Evolutionary conservation across 2,888 invertebrate species (phyloP), one percentile per base, ranked within the genome.

Genomic region (Theodoxus fluviatilis): DNA sequence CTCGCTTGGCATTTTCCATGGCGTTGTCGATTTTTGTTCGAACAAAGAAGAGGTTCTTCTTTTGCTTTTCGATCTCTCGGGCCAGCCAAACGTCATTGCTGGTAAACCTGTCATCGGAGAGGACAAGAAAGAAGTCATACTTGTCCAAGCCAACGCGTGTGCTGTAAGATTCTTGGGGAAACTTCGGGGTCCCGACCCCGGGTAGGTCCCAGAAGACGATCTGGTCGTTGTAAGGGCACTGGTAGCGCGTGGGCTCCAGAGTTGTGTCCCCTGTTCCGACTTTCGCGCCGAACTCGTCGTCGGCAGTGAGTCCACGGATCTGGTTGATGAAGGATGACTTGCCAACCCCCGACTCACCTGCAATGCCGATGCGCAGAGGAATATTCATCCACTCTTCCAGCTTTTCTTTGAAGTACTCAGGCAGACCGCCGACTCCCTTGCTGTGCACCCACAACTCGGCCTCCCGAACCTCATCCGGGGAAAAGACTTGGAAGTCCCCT

Each of bases 91-190:
- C 12, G 52, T 76, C 75, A 49, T 71, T 66, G 6, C 59, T 69
- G 9, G 71, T 73, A 55, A 75, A 76, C 43, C 76, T 37, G 15
- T 25, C 59, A 22, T 49, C 37, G 2, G 71, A 68, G n/a, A 75
- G 66, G 25, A 76, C 52, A n/a, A 76, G 57, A 64, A 75, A 75
- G 25, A 73, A 69, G 49, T 76, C 76, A 64, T 71, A 76, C 0
- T 52, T 57, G 6, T 71, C 63, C 25, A 68, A 69, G 15, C 55
- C 49, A n/a, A 75, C 61, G 7, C 52, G 43, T 28, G 55, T 52
- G 3, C 72, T 33, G 47, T 76, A 76, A 2, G 9, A 31, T 25
- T 69, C 33, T 49, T 47, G 28, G n/a, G 73, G 70, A 40, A 69
- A 74, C 3, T 52, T 43, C 3, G 70, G 69, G 31, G 76, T 75